These are phyloP conservation scores for Pteronura brasiliensis DNA, from an alignment of 2,113 vertebrate genomes.

Conservation along the genomic window DNA sequence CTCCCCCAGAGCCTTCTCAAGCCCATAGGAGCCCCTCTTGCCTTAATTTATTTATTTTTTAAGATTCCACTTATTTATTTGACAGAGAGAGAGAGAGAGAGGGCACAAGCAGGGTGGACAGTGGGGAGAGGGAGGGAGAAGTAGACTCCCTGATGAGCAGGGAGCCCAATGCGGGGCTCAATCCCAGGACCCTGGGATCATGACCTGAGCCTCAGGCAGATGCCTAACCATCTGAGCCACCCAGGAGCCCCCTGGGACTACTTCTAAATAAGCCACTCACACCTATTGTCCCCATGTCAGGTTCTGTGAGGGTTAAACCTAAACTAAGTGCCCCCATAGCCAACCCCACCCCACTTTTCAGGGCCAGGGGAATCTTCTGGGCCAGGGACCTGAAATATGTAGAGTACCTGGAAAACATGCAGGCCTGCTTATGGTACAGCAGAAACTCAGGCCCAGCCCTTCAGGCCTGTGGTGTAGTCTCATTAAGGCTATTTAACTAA, in stretches of 20 bases:
- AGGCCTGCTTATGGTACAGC: not conserved
- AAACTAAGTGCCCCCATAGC: not conserved
- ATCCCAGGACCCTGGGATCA: too few species aligned
- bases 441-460: not conserved
- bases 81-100: too few species aligned
- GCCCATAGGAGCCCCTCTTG: accelerated
- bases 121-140: too few species aligned
- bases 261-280: not conserved
- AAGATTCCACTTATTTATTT: too few species aligned
- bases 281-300: not conserved
- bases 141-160: too few species aligned
- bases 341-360: not conserved
- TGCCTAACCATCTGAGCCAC: too few species aligned
- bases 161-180: too few species aligned
- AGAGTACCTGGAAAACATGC: not conserved
- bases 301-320: not conserved
- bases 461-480: not conserved
- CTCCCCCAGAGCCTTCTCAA: not conserved
- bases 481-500: not conserved
- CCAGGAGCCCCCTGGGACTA: not conserved
- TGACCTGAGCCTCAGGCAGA: too few species aligned
- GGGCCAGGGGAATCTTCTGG: not conserved
- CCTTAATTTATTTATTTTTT: not conserved
- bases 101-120: too few species aligned
- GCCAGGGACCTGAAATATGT: not conserved